Evolutionary conservation across 2,888 invertebrate species (phyloP), one percentile per base, ranked within the genome.

Genomic region (Melinaea menophilus): DNA sequence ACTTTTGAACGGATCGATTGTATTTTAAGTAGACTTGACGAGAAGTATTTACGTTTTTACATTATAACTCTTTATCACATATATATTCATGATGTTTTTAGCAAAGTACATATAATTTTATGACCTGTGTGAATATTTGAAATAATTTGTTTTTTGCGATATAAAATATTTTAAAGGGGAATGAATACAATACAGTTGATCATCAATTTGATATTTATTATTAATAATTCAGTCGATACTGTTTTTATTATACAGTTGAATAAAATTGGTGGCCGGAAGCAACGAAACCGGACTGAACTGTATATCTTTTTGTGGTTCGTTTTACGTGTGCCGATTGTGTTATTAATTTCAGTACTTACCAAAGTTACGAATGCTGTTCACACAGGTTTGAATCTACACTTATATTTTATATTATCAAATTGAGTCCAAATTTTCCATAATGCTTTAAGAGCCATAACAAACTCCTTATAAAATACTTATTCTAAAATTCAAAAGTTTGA

Each of bases 241-340:
- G 59, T 66, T 66, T 67, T 65, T 68, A 65, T 67, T 59, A 59
- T 55, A 54, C 65, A 61, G 59, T 56, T 61, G 57, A 57, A 65
- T 65, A 61, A 65, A 63, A 63, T 54, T 61, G 33, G 61, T 55
- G 62, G 45, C 67, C 70, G 70, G 70, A 70, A 70, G 67, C 55
- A 61, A 63, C 64, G 61, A 64, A 68, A 70, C 64, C 64, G 70
- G 70, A 62, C 58, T 61, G 66, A 69, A 67, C 69, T 64, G 68
- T 65, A 67, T 64, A 68, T 59, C 64, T 67, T 66, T 69, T 70
- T 67, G 67, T 69, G 69, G 70, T 47, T 48, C 62, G 56, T 45
- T 61, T 69, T 69, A 69, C 70, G 70, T 70, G 70, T 65, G 48
- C 56, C 63, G 67, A 67, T 69, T 69, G 62, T 66, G 55, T 64